Percentiles rank a stretch among this genome's conserved stretches.
phyloP scores from a whole-genome alignment of 1,140 invertebrate genomes.

The Ctenoplectra terminalis region DNA sequence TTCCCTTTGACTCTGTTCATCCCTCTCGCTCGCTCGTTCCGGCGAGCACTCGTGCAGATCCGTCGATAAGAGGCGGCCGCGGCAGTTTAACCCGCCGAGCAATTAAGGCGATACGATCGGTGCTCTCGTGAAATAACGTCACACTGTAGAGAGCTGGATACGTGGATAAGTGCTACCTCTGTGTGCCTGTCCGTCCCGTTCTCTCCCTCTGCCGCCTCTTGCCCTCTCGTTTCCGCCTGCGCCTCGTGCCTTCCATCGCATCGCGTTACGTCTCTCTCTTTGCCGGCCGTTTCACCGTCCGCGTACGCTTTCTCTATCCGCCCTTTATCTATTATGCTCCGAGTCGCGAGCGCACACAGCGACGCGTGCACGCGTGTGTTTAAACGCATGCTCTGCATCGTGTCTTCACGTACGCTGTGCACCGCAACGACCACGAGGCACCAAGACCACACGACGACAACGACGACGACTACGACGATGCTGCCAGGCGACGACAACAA shows the following conservation, averaged over 20 bases:
- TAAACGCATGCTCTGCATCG: conserved; percentile 64
- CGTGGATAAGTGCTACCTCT: conserved; percentile 57
- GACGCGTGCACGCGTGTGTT: conserved; percentile 38
- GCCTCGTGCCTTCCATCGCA: conserved; percentile 14
- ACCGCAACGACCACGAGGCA: conserved; percentile 41
- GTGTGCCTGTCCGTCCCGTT: background rate
- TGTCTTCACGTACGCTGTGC: conserved; percentile 53
- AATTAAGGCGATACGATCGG: conserved; percentile 80
- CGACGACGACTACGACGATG: conserved; percentile 35
- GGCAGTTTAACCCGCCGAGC: conserved; percentile 79
- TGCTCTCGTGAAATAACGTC: conserved; percentile 77
- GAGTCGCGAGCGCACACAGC: conserved; percentile 12
- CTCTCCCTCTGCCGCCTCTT: background rate
- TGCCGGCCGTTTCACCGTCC: background rate
- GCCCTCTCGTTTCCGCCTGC: background rate
- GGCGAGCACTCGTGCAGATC: conserved; percentile 69
- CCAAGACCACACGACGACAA: conserved; percentile 29
- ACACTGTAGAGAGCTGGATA: conserved; percentile 65
- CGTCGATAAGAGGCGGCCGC: conserved; percentile 75
- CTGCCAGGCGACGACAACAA: conserved; percentile 29
- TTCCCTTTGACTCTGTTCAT: background rate
- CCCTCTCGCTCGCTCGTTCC: conserved; percentile 31
- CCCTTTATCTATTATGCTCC: conserved; percentile 28
- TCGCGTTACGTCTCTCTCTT: conserved; percentile 3
- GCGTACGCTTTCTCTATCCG: background rate